A percentile compares a stretch with the other conserved stretches of the same genome.
Conservation (phyloP, 2,888 invertebrate species). For the Pyrrhosoma nymphula region DNA sequence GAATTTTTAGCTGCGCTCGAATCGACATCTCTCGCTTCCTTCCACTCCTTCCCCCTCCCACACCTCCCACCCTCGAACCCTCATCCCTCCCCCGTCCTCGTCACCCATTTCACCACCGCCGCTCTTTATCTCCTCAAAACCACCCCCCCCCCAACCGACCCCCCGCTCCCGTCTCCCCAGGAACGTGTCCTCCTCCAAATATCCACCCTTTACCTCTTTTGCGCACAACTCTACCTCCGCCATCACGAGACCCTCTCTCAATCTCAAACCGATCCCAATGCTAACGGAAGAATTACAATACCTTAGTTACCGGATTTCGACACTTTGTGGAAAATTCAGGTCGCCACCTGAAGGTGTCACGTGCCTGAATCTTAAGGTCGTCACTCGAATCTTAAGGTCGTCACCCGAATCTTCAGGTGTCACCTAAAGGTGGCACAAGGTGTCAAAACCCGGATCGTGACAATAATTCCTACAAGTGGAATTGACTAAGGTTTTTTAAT, state of each 20-base stretch:
- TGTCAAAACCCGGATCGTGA: too few relatives aligned
- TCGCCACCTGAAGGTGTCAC: too few relatives aligned
- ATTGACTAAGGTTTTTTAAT: too few relatives aligned
- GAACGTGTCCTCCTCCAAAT: neutral
- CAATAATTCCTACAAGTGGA: too few relatives aligned
- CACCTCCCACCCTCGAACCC: neutral
- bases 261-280: neutral
- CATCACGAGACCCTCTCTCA: neutral
- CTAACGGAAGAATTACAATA: too few relatives aligned
- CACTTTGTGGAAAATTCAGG: too few relatives aligned
- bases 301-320: too few relatives aligned
- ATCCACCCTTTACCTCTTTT: neutral
- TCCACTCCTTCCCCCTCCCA: neutral
- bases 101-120: constrained; percentile 12
- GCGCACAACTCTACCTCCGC: neutral
- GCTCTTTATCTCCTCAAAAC: neutral
- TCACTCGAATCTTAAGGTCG: too few relatives aligned
- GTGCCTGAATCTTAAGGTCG: too few relatives aligned
- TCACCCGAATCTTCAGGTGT: too few relatives aligned
- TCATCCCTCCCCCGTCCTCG: neutral
- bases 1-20: neutral
- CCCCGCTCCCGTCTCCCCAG: neutral
- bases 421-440: too few relatives aligned
- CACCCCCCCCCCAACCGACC: neutral
- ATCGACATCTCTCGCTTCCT: neutral